Base-by-base conservation (phyloP, 1,140 invertebrate species). In the Lucilia sericata region DNA sequence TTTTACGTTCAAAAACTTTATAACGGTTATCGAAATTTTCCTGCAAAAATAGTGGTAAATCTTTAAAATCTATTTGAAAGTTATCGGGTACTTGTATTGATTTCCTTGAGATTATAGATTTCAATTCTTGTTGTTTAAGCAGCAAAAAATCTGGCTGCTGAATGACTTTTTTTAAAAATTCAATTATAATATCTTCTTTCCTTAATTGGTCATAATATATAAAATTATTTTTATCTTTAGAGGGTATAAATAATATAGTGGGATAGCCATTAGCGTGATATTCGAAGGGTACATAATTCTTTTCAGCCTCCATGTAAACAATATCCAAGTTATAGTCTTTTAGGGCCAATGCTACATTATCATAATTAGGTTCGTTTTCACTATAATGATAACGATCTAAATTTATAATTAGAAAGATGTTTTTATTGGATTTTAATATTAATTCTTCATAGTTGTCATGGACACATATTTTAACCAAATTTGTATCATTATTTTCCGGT, bases 281-380 rank as follows among this genome's bases (percentile, higher is more conserved):
- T 30, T 84, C 65, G 21, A 84, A 30, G 60, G 83, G 83, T 47
- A 84, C 30, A 30, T 82, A 84, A 34, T 84, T 84, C 14, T 9
- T 2, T 25, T 81, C 83, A 49, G 83, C 83, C n/a, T 84, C 78
- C 8, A 84, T 82, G 30, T 81, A 81, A 1, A n/a, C n/a, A n/a
- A n/a, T n/a, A n/a, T n/a, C n/a, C n/a, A n/a, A n/a, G n/a, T n/a
- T n/a, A n/a, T n/a, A n/a, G n/a, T n/a, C n/a, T n/a, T n/a, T n/a
- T n/a, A n/a, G n/a, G n/a, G n/a, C n/a, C n/a, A n/a, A n/a, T n/a
- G n/a, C n/a, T n/a, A n/a, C n/a, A n/a, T n/a, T n/a, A n/a, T n/a
- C n/a, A n/a, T n/a, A n/a, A n/a, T n/a, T n/a, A n/a, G n/a, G n/a
- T n/a, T n/a, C n/a, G n/a, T n/a, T n/a, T n/a, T n/a, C n/a, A n/a